Percentiles rank a stretch among this genome's conserved stretches.
Conservation (phyloP, 1,140 invertebrate genomes). For the Glomeris maerens region DNA sequence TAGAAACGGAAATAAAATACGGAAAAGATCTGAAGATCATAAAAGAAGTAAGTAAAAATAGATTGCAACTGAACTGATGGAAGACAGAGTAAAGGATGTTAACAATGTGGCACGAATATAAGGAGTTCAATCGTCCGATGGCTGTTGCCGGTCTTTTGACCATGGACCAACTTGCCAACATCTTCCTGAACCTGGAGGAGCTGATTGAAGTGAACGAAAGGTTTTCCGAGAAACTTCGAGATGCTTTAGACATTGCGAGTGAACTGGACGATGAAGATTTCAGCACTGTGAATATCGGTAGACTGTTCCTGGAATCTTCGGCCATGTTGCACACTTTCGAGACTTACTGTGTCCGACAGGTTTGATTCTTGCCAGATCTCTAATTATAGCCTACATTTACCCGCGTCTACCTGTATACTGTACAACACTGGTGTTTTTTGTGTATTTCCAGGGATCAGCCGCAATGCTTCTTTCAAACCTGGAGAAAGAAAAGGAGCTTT, state of each 20-base stretch:
- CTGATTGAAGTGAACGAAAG: conserved; percentile 73
- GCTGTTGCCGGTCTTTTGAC: conserved; percentile 58
- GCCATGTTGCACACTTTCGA: conserved; percentile 88
- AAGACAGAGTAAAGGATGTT: too few relatives aligned
- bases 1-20: conserved; percentile 92
- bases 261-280: conserved; percentile 67
- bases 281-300: conserved; percentile 74
- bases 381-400: too few relatives aligned
- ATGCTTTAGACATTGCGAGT: conserved; percentile 68
- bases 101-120: too few relatives aligned
- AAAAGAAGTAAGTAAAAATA: conserved; percentile 25
- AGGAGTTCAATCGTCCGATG: conserved; percentile 90
- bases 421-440: too few relatives aligned
- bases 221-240: conserved; percentile 68
- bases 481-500: conserved; percentile 87
- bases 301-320: conserved; percentile 73
- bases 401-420: too few relatives aligned
- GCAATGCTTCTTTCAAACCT: conserved; percentile 73
- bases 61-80: not conserved
- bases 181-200: conserved; percentile 89
- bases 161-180: conserved; percentile 51
- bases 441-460: conserved; percentile 76
- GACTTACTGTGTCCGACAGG: conserved; percentile 69
- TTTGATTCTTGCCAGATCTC: conserved; percentile 23
- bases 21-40: conserved; percentile 81